Evolutionary conservation across 2,113 vertebrate species (phyloP), one percentile per base, ranked within the genome.

Genomic region (Odocoileus hemionus): DNA sequence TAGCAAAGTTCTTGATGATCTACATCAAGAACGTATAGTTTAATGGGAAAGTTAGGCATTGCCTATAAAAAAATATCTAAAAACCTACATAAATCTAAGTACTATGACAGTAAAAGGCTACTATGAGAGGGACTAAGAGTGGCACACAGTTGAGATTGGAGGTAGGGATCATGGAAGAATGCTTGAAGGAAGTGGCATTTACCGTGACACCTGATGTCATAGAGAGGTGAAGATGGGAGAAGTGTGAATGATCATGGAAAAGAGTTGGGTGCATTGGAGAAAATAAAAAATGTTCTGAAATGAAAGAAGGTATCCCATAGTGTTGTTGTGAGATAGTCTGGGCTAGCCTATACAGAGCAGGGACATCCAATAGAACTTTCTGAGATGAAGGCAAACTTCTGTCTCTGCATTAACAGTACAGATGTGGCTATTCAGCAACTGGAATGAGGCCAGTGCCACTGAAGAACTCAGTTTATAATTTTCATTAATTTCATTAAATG

Each of bases 401-500:
- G 0, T 36, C 25, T n/a, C 26, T 28, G 16, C 12, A 11, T 33
- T 52, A 19, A 28, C 16, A 39, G 30, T 25, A 79, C 10, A 36
- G 57, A 85, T 19, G 4, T 26, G 33, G 30, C 54, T 82, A 61
- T 21, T 88, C 8, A 14, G 39, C 21, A 64, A 8, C 64, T 54
- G 58, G 61, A 54, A 28, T 30, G 13, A 93, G 67, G 17, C 14
- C 36, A 39, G 5, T 36, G 7, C 3, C 16, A 25, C 11, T 60
- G 16, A 64, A 4, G 6, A 94, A 74, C 25, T 80, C 14, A 94
- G 83, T 30, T 70, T 60, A 17, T 47, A 16, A 21, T 70, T 94
- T 58, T 86, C 60, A 43, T 92, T 52, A 79, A 45, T 94, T 57
- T 85, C 60, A 36, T 92, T 57, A 78, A 43, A 16, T 88, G 64